Evolutionary conservation across 2,797 vertebrate genomes (phyloP).

Genomic region (Microctenopoma stevenorrisi): DNA sequence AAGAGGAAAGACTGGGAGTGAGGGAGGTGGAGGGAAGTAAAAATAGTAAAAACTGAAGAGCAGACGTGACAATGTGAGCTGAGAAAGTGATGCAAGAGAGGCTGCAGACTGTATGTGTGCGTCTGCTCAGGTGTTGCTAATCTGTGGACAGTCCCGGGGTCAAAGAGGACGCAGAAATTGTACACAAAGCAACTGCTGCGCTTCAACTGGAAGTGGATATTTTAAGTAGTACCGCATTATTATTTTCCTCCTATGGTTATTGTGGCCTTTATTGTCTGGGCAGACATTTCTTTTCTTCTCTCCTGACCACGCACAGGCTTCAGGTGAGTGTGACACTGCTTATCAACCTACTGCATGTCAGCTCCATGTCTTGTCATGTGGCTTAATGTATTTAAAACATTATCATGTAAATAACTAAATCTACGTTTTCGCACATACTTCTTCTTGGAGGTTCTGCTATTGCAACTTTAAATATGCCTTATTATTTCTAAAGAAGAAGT

Average conservation of each 20-base stretch:
- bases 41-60: slow-evolving; percentile 41
- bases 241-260: slow-evolving; percentile 44
- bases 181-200: neutral
- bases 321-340: slow-evolving; percentile 67
- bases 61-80: slow-evolving; percentile 46
- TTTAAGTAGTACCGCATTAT: slow-evolving; percentile 11
- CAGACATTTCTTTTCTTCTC: slow-evolving; percentile 33
- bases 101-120: slow-evolving; percentile 22
- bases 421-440: neutral
- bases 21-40: slow-evolving; percentile 30
- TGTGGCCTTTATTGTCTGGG: slow-evolving; percentile 45
- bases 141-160: slow-evolving; percentile 30
- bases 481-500: too few species aligned
- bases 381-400: slow-evolving; percentile 2
- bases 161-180: slow-evolving; percentile 21
- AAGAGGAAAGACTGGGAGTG: slow-evolving; percentile 45
- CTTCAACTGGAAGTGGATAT: slow-evolving; percentile 28
- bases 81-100: slow-evolving; percentile 49
- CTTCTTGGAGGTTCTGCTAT: neutral
- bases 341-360: neutral
- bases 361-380: slow-evolving; percentile 1
- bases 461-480: neutral
- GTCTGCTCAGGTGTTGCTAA: slow-evolving; percentile 56
- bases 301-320: slow-evolving; percentile 32
- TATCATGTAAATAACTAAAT: neutral